A percentile compares a stretch with the other conserved stretches of the same genome.
phyloP scores from a whole-genome alignment of 2,797 vertebrate genomes.

The Cygnus olor region DNA sequence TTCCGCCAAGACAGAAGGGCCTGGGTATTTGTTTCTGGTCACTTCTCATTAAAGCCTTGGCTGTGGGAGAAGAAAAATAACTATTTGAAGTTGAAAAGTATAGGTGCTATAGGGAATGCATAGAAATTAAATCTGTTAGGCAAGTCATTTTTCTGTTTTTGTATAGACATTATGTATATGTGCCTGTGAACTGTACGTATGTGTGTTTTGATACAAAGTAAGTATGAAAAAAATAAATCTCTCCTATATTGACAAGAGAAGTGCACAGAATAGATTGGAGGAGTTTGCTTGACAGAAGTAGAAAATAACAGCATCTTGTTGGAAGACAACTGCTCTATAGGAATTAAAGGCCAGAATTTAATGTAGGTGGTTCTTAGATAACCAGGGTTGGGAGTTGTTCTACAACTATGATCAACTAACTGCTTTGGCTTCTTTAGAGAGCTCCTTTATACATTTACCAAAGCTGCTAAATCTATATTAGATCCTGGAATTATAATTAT shows the following conservation, averaged over 20 bases:
- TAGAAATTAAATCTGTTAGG: constrained; percentile 46
- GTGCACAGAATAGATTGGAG: background rate
- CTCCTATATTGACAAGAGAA: background rate
- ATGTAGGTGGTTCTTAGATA: constrained; percentile 46
- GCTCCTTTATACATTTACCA: background rate
- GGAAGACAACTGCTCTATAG: constrained; percentile 13
- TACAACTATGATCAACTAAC: background rate
- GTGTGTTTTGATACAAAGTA: background rate
- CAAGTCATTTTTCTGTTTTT: constrained; percentile 8
- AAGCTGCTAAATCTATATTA: constrained; percentile 4
- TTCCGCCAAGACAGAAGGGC: constrained; percentile 75
- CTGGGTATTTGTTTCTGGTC: constrained; percentile 72
- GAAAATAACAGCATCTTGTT: constrained; percentile 14
- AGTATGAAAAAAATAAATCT: background rate
- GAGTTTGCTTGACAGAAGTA: background rate
- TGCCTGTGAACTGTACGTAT: constrained; percentile 8
- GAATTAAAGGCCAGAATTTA: constrained; percentile 33
- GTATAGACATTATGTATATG: background rate
- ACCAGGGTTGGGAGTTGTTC: background rate
- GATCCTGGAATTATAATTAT: background rate
- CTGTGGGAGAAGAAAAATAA: constrained; percentile 63
- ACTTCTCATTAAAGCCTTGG: constrained; percentile 76
- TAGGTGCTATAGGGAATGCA: constrained; percentile 27
- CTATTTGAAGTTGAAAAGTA: constrained; percentile 42
- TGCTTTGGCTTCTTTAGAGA: background rate